These are phyloP conservation scores for Eulemur rufifrons DNA, from an alignment of 2,113 vertebrate species.

Conservation along the genomic window DNA sequence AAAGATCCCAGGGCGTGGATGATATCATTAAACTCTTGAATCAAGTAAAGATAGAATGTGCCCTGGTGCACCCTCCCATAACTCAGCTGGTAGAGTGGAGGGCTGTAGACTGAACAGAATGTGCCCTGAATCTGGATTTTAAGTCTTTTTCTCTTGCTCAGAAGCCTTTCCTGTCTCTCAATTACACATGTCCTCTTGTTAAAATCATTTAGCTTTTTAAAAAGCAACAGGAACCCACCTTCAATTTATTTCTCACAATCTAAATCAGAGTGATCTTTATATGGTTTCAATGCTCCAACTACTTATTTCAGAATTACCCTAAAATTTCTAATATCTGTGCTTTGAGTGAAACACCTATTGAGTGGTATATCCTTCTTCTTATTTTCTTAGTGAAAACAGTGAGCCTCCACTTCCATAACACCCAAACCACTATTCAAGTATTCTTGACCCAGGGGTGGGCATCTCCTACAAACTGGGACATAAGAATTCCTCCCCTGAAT, in stretches of 20 bases:
- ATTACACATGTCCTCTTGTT: background rate
- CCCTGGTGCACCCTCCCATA: conserved; percentile 84
- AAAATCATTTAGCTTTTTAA: background rate
- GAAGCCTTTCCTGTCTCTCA: background rate
- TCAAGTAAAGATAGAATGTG: background rate
- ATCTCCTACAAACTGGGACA: background rate
- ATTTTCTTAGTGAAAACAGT: background rate
- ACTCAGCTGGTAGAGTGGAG: conserved; percentile 92
- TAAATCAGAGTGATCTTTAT: background rate
- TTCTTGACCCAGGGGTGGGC: accelerated
- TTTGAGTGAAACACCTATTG: background rate
- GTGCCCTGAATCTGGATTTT: background rate
- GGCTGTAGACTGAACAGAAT: conserved; percentile 85
- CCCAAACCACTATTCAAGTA: background rate
- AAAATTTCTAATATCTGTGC: background rate
- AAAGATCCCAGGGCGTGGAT: background rate
- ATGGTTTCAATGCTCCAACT: background rate
- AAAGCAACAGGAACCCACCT: background rate
- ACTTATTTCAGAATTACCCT: background rate
- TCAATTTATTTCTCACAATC: background rate
- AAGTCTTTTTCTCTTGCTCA: background rate
- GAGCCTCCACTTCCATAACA: background rate
- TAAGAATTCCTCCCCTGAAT: too few species aligned
- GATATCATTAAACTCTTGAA: background rate
- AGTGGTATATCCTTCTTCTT: background rate